Base-by-base conservation (phyloP, 2,888 invertebrate genomes). In the Clanis bilineata region DNA sequence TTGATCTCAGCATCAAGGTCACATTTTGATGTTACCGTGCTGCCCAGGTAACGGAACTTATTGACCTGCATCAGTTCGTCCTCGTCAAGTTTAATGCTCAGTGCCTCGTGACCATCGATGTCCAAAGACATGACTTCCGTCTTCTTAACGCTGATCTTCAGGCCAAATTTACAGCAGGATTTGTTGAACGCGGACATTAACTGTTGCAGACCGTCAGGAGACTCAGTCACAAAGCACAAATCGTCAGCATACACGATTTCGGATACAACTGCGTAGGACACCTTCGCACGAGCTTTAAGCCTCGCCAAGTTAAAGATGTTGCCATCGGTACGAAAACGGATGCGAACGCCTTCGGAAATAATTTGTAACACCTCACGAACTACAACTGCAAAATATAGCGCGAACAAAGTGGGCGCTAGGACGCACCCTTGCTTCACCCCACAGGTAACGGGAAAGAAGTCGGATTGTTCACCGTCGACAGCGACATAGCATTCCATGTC, bases 341-440 rank as follows among this genome's bases (percentile, higher is more conserved):
- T n/a, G n/a, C n/a, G n/a, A n/a, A n/a, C n/a, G n/a, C n/a, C n/a
- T n/a, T n/a, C n/a, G n/a, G n/a, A n/a, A n/a, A n/a, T n/a, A n/a
- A n/a, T n/a, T n/a, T n/a, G n/a, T n/a, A n/a, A n/a, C n/a, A n/a
- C n/a, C n/a, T n/a, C n/a, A n/a, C n/a, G n/a, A n/a, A n/a, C n/a
- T n/a, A n/a, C n/a, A n/a, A n/a, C n/a, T n/a, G n/a, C n/a, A n/a
- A n/a, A n/a, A n/a, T n/a, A n/a, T n/a, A n/a, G n/a, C n/a, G n/a
- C n/a, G n/a, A n/a, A n/a, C n/a, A 36, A n/a, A n/a, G 67, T 66
- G 2, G 64, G 64, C 21, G 63, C 67, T 10, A 66, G 25, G 1
- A 67, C 65, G 22, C 64, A 65, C 3, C 64, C 65, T 47, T 69
- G 67, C 38, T 65, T 66, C 28, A 66, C 64, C 7, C 65, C 67